A percentile compares a stretch with the other conserved stretches of the same genome.
These are phyloP conservation scores for Laticauda colubrina DNA, from an alignment of 2,113 vertebrate species.

Conservation along the genomic window DNA sequence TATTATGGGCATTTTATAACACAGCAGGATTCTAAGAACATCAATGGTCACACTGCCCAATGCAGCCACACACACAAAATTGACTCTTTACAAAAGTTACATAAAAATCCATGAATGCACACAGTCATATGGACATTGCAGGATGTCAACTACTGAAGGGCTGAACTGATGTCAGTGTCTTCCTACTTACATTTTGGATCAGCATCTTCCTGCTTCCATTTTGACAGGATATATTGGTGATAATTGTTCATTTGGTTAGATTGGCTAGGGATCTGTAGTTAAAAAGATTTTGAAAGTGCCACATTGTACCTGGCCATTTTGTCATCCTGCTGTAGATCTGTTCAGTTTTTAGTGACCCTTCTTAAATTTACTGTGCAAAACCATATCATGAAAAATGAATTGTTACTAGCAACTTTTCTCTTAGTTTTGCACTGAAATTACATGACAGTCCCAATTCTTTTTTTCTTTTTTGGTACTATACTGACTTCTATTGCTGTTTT, in stretches of 20 bases:
- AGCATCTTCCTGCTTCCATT: not conserved
- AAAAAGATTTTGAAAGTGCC: not conserved
- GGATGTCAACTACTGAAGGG: not conserved
- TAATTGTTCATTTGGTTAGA: not conserved
- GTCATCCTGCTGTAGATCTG: not conserved
- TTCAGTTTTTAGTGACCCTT: not conserved
- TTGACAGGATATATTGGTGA: not conserved
- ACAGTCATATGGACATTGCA: not conserved
- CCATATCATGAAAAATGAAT: not conserved
- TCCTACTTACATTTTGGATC: too few relatives aligned
- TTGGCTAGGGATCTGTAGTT: not conserved
- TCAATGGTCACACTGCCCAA: not conserved
- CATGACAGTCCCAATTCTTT: not conserved
- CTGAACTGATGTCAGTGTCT: not conserved
- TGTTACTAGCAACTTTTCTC: not conserved
- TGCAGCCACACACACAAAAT: not conserved
- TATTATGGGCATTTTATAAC: not conserved
- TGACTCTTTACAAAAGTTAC: not conserved
- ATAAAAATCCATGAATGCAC: not conserved
- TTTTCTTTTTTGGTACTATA: not conserved
- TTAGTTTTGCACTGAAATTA: not conserved
- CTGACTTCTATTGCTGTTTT: not conserved
- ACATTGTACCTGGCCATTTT: not conserved
- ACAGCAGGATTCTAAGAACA: not conserved
- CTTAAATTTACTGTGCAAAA: not conserved